These are phyloP conservation scores for Paradoxurus hermaphroditus DNA, from an alignment of 2,113 vertebrate species.

Conservation along the genomic window DNA sequence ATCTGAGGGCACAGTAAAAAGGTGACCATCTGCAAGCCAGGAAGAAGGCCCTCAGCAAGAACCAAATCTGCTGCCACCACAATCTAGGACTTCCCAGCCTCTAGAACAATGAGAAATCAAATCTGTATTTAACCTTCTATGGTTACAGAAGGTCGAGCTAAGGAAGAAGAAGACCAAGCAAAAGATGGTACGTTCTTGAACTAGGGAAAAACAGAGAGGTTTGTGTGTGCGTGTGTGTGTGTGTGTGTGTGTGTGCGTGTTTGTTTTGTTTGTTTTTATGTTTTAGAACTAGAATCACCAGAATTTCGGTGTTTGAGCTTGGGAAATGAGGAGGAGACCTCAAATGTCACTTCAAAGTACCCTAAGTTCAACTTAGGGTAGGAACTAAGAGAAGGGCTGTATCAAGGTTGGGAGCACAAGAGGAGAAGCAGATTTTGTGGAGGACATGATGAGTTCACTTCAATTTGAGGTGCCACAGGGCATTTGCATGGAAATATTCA, in stretches of 20 bases:
- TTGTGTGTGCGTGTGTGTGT: neutral
- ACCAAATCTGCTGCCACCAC: neutral
- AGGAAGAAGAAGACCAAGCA: neutral
- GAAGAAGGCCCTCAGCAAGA: neutral
- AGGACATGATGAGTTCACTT: neutral
- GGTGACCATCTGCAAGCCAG: neutral
- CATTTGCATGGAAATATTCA: slow-evolving; percentile 1
- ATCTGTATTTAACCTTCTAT: neutral
- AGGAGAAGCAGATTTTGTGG: slow-evolving; percentile 38
- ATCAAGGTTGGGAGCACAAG: slow-evolving; percentile 9
- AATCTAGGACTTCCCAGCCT: neutral
- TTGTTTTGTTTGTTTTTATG: neutral
- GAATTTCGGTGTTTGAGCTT: neutral
- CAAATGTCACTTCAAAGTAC: neutral
- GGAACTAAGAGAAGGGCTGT: neutral
- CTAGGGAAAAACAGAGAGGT: neutral
- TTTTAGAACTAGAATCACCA: neutral
- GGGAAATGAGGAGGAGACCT: neutral
- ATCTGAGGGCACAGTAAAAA: neutral
- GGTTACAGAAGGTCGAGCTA: neutral
- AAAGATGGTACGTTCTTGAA: neutral
- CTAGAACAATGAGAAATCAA: neutral
- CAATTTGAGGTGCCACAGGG: neutral
- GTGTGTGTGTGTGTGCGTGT: neutral
- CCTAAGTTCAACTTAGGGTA: neutral